Percentiles rank a stretch among this genome's conserved stretches.
These are phyloP conservation scores for Eulemur rubriventer DNA, from an alignment of 2,797 vertebrate species.

Conservation along the genomic window DNA sequence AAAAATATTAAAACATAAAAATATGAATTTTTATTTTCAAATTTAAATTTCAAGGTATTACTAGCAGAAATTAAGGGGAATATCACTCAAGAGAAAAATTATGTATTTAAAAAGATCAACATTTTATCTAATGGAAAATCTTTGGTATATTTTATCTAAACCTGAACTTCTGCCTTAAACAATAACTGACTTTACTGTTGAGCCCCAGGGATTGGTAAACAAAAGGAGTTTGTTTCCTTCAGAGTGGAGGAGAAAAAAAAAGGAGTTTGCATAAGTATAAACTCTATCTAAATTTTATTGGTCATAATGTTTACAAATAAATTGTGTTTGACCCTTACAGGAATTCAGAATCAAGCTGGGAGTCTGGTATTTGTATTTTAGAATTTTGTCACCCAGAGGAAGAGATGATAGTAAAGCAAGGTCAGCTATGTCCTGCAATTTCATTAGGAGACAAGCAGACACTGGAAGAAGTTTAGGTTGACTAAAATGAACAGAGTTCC, in stretches of 20 bases:
- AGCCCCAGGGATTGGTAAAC: not conserved
- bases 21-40: constrained; percentile 21
- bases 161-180: not conserved
- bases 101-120: not conserved
- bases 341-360: not conserved
- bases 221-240: not conserved
- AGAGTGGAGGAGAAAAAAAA: not conserved
- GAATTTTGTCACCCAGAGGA: constrained; percentile 27
- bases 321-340: not conserved
- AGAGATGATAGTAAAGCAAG: not conserved
- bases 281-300: constrained; percentile 33
- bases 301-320: not conserved
- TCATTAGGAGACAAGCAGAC: not conserved
- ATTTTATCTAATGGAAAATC: constrained; percentile 50
- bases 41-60: not conserved
- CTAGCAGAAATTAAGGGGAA: not conserved
- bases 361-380: not conserved
- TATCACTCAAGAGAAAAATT: not conserved
- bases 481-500: not conserved
- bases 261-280: constrained; percentile 38
- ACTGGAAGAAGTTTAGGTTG: not conserved
- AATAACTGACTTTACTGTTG: not conserved
- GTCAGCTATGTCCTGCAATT: not conserved
- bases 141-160: constrained; percentile 3
- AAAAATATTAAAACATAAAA: not conserved